Evolutionary conservation across 2,797 vertebrate genomes (phyloP), one percentile per base, ranked within the genome.

Genomic region (Acrocephalus scirpaceus): DNA sequence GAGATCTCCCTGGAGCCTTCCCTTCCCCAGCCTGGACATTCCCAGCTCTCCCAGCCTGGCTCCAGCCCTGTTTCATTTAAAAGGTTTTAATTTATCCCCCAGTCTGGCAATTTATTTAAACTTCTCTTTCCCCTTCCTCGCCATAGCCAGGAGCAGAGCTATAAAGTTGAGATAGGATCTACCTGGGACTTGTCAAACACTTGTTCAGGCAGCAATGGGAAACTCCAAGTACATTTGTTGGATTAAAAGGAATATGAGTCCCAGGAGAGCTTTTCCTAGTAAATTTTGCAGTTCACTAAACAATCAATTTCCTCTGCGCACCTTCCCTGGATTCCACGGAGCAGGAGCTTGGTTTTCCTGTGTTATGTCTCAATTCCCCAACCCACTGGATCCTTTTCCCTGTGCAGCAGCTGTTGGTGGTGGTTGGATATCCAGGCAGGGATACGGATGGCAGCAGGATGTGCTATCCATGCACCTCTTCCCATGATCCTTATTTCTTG

Each of bases 211-310:
- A 3, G 69, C 73, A 44, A 2, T 20, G 32, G 72, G 72, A 84
- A 91, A 10, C 73, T 86, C 73, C 27, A 26, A 81, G 76, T 50
- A 27, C 56, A 73, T 90, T 86, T 91, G 72, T 88, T 4, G 34
- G 51, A 69, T 62, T 92, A 38, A 84, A 94, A 91, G 60, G 87
- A 84, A 76, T 88, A 90, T 56, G 72, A 45, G 30, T 53, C 90
- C 86, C 79, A 5, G 48, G n/a, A 64, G 85, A 60, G 27, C 42
- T 66, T 53, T 91, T 64, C 58, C 42, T 42, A 21, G 54, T 90
- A 79, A 86, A 75, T 92, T 96, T 84, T 91, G 62, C 62, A 81
- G 62, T 56, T 81, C 76, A 54, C 44, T 75, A 44, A 86, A 66
- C 44, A 78, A 57, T 56, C 23, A 5, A 60, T 88, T 91, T 86